Conservation (phyloP, 2,113 vertebrate genomes). For the Hippocampus abdominalis region DNA sequence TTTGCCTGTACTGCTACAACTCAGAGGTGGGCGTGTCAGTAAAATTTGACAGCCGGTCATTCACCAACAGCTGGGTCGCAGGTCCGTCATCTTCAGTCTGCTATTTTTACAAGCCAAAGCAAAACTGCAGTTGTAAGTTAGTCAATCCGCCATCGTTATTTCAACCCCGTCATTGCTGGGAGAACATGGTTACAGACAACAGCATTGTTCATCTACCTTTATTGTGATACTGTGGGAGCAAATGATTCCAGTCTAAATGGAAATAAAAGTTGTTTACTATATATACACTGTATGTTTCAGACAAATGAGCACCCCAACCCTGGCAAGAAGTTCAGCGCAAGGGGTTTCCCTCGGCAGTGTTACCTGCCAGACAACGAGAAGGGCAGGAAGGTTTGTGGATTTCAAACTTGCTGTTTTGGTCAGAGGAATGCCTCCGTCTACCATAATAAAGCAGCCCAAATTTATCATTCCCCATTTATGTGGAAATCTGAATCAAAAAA, state of each 20-base stretch:
- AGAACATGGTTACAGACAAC: too few relatives aligned
- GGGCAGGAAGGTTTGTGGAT: slow-evolving; percentile 79
- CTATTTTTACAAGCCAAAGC: too few relatives aligned
- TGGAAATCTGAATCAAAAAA: not conserved
- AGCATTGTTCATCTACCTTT: not conserved
- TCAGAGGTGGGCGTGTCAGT: too few relatives aligned
- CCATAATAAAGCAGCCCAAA: not conserved
- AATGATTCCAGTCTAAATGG: slow-evolving; percentile 23
- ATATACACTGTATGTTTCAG: slow-evolving; percentile 59
- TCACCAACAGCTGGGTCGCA: too few relatives aligned
- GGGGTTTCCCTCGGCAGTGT: slow-evolving; percentile 94
- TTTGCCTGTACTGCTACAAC: too few relatives aligned
- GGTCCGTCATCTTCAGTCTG: too few relatives aligned
- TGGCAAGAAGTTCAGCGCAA: slow-evolving; percentile 90
- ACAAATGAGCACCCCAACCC: slow-evolving; percentile 91
- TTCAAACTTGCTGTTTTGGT: not conserved
- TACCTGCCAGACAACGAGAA: slow-evolving; percentile 92
- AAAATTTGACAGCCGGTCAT: too few relatives aligned
- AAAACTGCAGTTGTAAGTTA: too few relatives aligned
- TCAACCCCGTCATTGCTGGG: too few relatives aligned
- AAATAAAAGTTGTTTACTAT: not conserved
- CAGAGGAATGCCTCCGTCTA: not conserved
- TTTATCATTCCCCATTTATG: too few relatives aligned
- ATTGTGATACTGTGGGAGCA: not conserved
- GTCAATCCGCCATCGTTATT: too few relatives aligned